Evolutionary conservation across 2,113 vertebrate genomes (phyloP).

Genomic region (Silurus meridionalis): DNA sequence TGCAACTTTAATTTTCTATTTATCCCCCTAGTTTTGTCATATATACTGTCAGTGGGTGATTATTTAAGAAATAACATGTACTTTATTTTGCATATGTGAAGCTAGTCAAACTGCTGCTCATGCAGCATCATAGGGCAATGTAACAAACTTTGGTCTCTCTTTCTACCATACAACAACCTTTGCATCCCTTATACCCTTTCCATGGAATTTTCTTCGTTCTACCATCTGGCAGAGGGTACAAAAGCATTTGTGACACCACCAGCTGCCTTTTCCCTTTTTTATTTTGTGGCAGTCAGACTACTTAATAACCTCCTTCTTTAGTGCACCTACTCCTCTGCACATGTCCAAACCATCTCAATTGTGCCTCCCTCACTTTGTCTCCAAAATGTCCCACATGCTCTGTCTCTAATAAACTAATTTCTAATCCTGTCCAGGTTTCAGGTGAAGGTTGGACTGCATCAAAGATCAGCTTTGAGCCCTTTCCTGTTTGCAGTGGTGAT

Average conservation of each 20-base stretch:
- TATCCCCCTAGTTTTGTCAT: not conserved
- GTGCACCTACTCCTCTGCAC: too few relatives aligned
- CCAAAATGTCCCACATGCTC: too few relatives aligned
- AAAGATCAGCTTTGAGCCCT: too few relatives aligned
- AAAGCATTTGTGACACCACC: not conserved
- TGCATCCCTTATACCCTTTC: not conserved
- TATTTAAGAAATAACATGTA: not conserved
- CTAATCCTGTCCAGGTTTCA: too few relatives aligned
- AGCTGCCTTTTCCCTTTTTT: not conserved
- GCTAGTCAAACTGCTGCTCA: not conserved
- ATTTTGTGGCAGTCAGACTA: not conserved
- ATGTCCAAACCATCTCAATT: too few relatives aligned
- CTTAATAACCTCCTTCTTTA: not conserved
- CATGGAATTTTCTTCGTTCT: not conserved
- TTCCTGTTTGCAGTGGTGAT: too few relatives aligned
- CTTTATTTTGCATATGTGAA: not conserved
- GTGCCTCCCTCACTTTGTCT: too few relatives aligned
- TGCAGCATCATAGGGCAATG: not conserved
- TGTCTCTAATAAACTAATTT: too few relatives aligned
- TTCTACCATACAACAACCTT: not conserved
- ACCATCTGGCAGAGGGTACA: not conserved
- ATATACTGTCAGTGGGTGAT: not conserved
- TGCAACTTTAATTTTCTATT: not conserved
- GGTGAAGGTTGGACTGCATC: too few relatives aligned
- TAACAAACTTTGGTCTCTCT: not conserved